Percentiles rank a stretch among this genome's conserved stretches.
Evolutionary conservation across 1,140 invertebrate species (phyloP).

Genomic region (Telenomus remus): DNA sequence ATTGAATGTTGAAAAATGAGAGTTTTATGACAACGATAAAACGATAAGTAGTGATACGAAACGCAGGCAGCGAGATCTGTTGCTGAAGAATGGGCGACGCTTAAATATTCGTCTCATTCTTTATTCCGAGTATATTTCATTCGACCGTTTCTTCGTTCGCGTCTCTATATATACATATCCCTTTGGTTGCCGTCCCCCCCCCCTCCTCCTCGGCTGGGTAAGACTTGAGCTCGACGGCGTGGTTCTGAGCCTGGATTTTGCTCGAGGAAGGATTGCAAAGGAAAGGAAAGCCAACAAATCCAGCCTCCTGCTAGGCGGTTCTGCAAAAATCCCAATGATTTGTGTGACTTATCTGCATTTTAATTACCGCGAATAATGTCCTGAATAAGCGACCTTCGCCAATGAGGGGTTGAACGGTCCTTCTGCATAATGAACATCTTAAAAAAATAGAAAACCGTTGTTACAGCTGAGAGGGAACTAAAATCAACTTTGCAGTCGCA

Average conservation of each 20-base stretch:
- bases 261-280: constrained; percentile 46
- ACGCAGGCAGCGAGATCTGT: constrained; percentile 36
- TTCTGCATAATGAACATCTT: constrained; percentile 45
- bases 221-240: constrained; percentile 43
- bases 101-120: constrained; percentile 70
- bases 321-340: constrained; percentile 70
- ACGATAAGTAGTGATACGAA: constrained; percentile 35
- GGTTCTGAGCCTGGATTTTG: constrained; percentile 56
- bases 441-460: constrained; percentile 28
- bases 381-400: constrained; percentile 64
- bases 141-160: constrained; percentile 64
- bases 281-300: constrained; percentile 58
- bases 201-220: constrained; percentile 44
- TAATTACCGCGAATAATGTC: constrained; percentile 73
- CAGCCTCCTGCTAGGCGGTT: constrained; percentile 44
- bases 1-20: constrained; percentile 8
- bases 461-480: not conserved
- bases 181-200: constrained; percentile 41
- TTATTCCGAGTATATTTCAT: constrained; percentile 70
- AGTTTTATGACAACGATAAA: constrained; percentile 30
- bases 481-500: not conserved
- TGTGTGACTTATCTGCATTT: constrained; percentile 73
- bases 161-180: constrained; percentile 63
- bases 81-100: constrained; percentile 41
- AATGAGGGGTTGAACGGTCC: constrained; percentile 38